Evolutionary conservation across 2,797 vertebrate species (phyloP).

Genomic region (Alectoris magna): DNA sequence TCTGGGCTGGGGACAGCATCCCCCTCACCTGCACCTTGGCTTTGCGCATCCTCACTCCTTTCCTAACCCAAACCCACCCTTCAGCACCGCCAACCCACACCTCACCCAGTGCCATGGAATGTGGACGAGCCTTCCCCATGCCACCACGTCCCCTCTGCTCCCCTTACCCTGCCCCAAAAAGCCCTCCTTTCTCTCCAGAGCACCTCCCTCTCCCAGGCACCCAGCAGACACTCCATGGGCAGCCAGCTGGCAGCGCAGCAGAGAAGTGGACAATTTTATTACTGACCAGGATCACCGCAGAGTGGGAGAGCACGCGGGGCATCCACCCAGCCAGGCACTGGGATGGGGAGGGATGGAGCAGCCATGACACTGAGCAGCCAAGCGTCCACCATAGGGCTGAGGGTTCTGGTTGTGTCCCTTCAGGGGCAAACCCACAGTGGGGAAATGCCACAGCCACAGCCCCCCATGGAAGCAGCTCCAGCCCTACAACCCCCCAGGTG

Average conservation of each 20-base stretch:
- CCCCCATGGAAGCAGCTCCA: rapidly evolving
- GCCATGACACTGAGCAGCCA: rapidly evolving
- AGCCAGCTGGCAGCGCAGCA: rapidly evolving
- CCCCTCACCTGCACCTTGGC: background rate
- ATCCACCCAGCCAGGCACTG: background rate
- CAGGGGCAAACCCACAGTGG: rapidly evolving
- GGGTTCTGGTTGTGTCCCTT: background rate
- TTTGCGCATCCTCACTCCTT: background rate
- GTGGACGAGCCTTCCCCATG: background rate
- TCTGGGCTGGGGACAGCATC: background rate
- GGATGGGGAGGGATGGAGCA: background rate
- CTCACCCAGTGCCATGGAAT: background rate
- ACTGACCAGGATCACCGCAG: background rate
- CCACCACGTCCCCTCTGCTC: background rate
- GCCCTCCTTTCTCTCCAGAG: background rate
- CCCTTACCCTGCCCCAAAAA: background rate
- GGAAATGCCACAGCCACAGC: background rate
- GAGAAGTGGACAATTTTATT: constrained; percentile 13
- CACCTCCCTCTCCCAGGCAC: rapidly evolving
- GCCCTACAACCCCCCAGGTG: rapidly evolving
- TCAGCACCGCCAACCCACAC: background rate
- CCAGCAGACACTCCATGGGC: rapidly evolving
- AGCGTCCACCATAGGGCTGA: background rate
- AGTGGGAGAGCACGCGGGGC: background rate
- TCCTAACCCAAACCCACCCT: background rate